These are phyloP conservation scores for Fringilla coelebs DNA, from an alignment of 2,797 vertebrate species.

Conservation along the genomic window DNA sequence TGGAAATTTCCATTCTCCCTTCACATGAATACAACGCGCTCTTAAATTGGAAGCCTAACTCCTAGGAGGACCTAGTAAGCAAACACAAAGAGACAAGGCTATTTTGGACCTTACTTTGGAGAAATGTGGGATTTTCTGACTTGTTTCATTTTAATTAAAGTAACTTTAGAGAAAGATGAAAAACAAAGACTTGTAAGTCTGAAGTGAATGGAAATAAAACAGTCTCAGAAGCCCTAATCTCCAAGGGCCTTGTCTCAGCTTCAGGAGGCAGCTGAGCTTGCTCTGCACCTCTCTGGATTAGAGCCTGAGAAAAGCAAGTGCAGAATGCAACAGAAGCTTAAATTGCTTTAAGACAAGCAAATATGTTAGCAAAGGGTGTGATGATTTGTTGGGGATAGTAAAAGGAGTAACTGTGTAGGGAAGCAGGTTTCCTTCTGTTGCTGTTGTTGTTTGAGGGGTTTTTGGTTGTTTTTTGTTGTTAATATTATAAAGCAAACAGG, in stretches of 20 bases:
- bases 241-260: not conserved
- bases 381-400: not conserved
- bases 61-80: slow-evolving; percentile 29
- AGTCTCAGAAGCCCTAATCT: slow-evolving; percentile 3
- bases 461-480: not conserved
- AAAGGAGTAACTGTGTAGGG: not conserved
- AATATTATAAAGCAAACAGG: not conserved
- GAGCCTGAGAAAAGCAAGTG: not conserved
- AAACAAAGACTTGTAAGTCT: slow-evolving; percentile 14
- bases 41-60: not conserved
- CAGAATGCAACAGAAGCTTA: not conserved
- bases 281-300: not conserved
- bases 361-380: not conserved
- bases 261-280: not conserved
- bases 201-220: slow-evolving; percentile 20
- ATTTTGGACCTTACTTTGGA: slow-evolving; percentile 24
- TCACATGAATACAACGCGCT: not conserved
- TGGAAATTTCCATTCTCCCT: slow-evolving; percentile 46
- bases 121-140: slow-evolving; percentile 20
- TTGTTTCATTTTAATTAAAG: slow-evolving; percentile 52
- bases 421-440: not conserved
- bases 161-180: slow-evolving; percentile 39
- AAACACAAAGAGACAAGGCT: slow-evolving; percentile 30
- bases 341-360: not conserved
- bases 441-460: not conserved